Base-by-base conservation (phyloP, 1,140 invertebrate genomes). In the Drosophila grimshawi region DNA sequence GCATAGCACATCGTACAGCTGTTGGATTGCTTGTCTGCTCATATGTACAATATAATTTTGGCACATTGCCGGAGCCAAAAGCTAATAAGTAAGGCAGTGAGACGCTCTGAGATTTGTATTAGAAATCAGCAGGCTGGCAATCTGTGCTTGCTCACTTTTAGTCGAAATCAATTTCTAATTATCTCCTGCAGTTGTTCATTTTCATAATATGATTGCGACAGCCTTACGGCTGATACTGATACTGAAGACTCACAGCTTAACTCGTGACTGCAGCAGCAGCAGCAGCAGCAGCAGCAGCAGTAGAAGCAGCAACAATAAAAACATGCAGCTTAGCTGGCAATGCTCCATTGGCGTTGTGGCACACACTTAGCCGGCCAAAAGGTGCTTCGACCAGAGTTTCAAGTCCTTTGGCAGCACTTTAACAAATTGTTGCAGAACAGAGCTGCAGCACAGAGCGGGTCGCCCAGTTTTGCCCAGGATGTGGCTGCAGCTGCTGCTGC, bases 331-430 rank as follows among this genome's bases (percentile, higher is more conserved):
- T 48, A 51, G 30, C 33, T 48, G 51, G 30, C 11, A 32, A 43
- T 57, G 52, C 43, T 29, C 45, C 52, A 57, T 71, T 71, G 65
- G 52, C 29, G n/a, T 11, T 8, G 27, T 8, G 35, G 32, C 52
- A 76, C 59, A 59, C 73, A 60, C 63, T 61, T 49, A 6, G 33
- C 29, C 5, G 53, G 39, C 32, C 46, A 57, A 52, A 19, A 57
- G 59, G 59, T 69, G 62, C 39, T 49, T 66, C 33, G 43, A 33
- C 37, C 11, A 45, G 29, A 32, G 32, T 62, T 11, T 30, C 7
- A 64, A 29, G 37, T 72, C 74, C 63, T 77, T 60, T 46, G 78
- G 52, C 64, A 77, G 64, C 85, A 86, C 76, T 86, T 81, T 83
- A 71, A 53, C 63, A 86, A 86, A 86, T 86, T 86, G 83, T 76